Percentiles rank a stretch among this genome's conserved stretches.
Conservation (phyloP, 2,888 invertebrate genomes). For the Liposcelis brunnea region DNA sequence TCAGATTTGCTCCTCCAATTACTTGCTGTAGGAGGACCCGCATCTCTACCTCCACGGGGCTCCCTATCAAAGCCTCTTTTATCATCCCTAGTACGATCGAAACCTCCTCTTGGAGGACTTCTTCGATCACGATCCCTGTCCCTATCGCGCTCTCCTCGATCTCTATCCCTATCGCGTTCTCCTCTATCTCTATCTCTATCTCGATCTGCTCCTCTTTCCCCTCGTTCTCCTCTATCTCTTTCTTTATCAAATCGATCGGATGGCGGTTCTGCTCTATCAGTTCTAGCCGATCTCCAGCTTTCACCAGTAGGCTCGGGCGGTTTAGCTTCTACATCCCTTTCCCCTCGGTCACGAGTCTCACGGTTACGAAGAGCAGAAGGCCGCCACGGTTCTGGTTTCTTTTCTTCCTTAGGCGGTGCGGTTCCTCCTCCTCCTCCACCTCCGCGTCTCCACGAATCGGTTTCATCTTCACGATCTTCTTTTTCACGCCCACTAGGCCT, state of each 20-base stretch:
- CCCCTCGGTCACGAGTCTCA: constrained; percentile 8
- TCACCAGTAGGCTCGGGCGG: too few species aligned
- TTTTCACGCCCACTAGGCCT: constrained; percentile 8
- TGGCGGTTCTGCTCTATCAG: constrained; percentile 15
- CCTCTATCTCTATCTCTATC: constrained; percentile 18
- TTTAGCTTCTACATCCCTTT: background rate
- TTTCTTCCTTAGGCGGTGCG: background rate
- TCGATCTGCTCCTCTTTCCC: constrained; percentile 18
- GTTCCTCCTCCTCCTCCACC: constrained; percentile 19
- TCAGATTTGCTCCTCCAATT: constrained; percentile 1
- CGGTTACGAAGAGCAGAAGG: constrained; percentile 5
- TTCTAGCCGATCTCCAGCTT: too few species aligned
- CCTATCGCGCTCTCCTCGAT: constrained; percentile 14
- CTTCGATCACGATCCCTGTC: constrained; percentile 11
- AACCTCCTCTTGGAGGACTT: constrained; percentile 10
- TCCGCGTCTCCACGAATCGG: constrained; percentile 12
- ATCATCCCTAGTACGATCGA: constrained; percentile 11
- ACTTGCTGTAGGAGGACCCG: constrained; percentile 8
- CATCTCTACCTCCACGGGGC: constrained; percentile 14
- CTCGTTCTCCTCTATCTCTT: constrained; percentile 16
- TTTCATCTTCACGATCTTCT: constrained; percentile 10
- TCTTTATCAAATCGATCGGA: constrained; percentile 10
- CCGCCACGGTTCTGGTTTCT: constrained; percentile 16
- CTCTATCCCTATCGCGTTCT: constrained; percentile 16
- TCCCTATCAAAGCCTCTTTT: constrained; percentile 15